Base-by-base conservation (phyloP, 2,888 invertebrate species). In the Acanthoscelides obtectus region DNA sequence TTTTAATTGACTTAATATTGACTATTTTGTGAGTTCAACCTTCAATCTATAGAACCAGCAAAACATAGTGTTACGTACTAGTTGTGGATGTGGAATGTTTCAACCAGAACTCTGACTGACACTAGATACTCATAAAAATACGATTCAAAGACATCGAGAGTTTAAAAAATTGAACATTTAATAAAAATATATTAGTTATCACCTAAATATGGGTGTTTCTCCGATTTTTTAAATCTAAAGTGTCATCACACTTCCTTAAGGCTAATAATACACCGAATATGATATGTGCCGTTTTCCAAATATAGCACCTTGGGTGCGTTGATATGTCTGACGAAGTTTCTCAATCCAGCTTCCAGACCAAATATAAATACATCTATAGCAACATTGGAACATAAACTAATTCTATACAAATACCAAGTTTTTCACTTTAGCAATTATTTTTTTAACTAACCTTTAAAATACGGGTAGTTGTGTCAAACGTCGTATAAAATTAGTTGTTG, bases 271-370 rank as follows among this genome's bases (percentile, higher is more conserved):
- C 77, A 79, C 74, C 75, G 78, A 79, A 75, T 73, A 77, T 82
- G 82, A 82, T 82, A 82, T 83, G 82, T 81, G 77, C 79, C 75
- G 78, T 76, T 78, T 72, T 74, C 76, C 78, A 78, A 79, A 80
- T 78, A 79, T 69, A 72, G 75, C 77, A 78, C 79, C 74, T 71
- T 81, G 80, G 81, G 81, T 82, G 79, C 80, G 80, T 74, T 83
- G 83, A 84, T 84, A 84, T 84, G 83, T 83, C 79, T 81, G 17
- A 45, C 1, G 3, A 45, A 4, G 45, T 45, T 45, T 12, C 45
- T 12, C 17, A 45, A 45, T 45, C 45, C 45, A 45, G 45, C 3
- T 25, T 45, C 17, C 45, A 45, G 3, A 70, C 70, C 20, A 67
- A 64, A 70, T 67, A 69, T 63, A 22, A 64, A 45, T 71, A 68